These are phyloP conservation scores for Hippocampus abdominalis DNA, from an alignment of 2,113 vertebrate species.

Conservation along the genomic window DNA sequence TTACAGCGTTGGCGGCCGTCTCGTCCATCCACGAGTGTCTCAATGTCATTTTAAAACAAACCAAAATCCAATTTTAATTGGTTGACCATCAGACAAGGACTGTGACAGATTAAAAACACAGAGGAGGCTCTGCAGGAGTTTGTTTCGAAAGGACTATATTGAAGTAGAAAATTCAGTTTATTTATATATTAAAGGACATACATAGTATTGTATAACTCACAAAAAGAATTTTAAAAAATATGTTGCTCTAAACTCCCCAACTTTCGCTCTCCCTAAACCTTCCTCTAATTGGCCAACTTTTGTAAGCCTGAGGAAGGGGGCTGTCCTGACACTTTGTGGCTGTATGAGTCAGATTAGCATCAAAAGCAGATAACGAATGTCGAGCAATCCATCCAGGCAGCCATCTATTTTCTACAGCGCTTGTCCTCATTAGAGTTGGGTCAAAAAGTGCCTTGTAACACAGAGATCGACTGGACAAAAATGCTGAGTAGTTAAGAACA, in stretches of 20 bases:
- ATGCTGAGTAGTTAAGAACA: too few species aligned
- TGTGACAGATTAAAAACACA: too few species aligned
- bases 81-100: too few species aligned
- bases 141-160: too few species aligned
- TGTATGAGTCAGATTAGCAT: neutral
- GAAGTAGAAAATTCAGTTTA: too few species aligned
- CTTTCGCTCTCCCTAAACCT: neutral
- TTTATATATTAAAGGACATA: too few species aligned
- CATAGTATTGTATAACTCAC: too few species aligned
- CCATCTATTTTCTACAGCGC: neutral
- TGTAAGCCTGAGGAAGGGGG: neutral
- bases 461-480: neutral
- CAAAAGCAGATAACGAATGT: neutral
- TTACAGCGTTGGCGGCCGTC: too few species aligned
- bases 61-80: too few species aligned
- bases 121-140: too few species aligned
- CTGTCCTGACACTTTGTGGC: neutral
- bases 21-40: too few species aligned
- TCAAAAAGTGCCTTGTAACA: neutral
- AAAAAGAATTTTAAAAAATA: neutral
- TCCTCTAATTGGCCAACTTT: neutral
- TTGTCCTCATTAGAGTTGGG: constrained; percentile 1
- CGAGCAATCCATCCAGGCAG: neutral
- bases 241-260: neutral
- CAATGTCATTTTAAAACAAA: too few species aligned